Conservation (phyloP, 2,888 invertebrate genomes). For the Rosalia funebris region DNA sequence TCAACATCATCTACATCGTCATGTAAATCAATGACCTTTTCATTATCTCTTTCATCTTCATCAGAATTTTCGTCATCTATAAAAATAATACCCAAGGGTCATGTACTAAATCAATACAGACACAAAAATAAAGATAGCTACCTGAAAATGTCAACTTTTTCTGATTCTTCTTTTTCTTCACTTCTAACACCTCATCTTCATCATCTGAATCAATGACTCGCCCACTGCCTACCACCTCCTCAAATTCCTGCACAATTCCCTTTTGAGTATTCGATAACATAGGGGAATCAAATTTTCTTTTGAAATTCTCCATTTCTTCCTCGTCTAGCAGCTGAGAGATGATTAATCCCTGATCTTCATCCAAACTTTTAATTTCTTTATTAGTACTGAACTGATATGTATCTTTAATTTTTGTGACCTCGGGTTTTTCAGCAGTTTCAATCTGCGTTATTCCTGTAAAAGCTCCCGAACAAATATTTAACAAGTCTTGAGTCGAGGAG, state of each 20-base stretch:
- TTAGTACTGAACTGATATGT: conserved; percentile 16
- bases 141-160: conserved; percentile 67
- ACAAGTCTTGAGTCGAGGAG: conserved; percentile 56
- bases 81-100: conserved; percentile 23
- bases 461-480: conserved; percentile 58
- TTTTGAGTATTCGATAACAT: conserved; percentile 33
- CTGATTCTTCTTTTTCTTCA: conserved; percentile 50
- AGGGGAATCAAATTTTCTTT: conserved; percentile 55
- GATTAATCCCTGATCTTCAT: conserved; percentile 55
- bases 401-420: not conserved
- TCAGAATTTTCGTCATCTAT: conserved; percentile 61
- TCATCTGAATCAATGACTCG: conserved; percentile 54
- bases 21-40: conserved; percentile 58
- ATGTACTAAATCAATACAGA: not conserved
- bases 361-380: conserved; percentile 38
- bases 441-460: conserved; percentile 49
- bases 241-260: conserved; percentile 31
- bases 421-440: conserved; percentile 17
- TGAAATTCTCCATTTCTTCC: conserved; percentile 57
- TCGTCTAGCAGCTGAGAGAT: conserved; percentile 58
- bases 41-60: conserved; percentile 50
- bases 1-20: conserved; percentile 58
- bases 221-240: conserved; percentile 48
- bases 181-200: conserved; percentile 45
- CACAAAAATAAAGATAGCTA: conserved; percentile 38